Base-by-base conservation (phyloP, 2,113 vertebrate species). In the Xiphorhynchus elegans region DNA sequence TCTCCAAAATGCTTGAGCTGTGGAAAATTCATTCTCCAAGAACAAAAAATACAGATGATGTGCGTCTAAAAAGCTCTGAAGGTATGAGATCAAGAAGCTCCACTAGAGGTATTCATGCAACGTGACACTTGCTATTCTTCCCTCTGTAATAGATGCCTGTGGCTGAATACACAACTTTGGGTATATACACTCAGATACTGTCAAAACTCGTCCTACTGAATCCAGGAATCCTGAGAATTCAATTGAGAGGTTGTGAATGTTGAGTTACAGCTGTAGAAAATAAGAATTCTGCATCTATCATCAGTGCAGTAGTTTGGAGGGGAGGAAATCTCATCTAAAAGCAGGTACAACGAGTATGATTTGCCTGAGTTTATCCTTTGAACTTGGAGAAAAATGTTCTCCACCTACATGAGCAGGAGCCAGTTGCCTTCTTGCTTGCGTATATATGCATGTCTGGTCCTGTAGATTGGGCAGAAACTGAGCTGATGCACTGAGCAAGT, bases 341-440 rank as follows among this genome's bases (percentile, higher is more conserved):
- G 58, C 90, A 83, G 50, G 66, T 84, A 73, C 59, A 33, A 47
- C 53, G 1, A 39, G 76, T 74, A 59, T 46, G 75, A 79, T 89
- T 83, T 89, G 81, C 87, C 76, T 92, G 62, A 67, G 24, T 79
- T 83, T 76, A 82, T 90, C 31, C 73, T 96, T 92, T 93, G 67
- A 95, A 88, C 95, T 88, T 64, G 20, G 21, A 84, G 72, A 94
- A 95, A 87, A 95, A 90, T 69, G 50, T 39, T 79, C 80, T 84
- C 81, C 81, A 46, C 79, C 90, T 92, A 72, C 25, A 14, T 91
- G 73, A 95, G 80, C 75, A 88, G 91, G 60, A 53, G 18, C 70
- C 59, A 82, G n/a, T n/a, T 81, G 70, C 75, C 83, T 56, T 66
- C 31, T 37, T 58, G 55, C 83, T 37, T 84, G 47, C 23, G 15